phyloP scores from a whole-genome alignment of 2,113 vertebrate genomes.

The Hylia prasina region DNA sequence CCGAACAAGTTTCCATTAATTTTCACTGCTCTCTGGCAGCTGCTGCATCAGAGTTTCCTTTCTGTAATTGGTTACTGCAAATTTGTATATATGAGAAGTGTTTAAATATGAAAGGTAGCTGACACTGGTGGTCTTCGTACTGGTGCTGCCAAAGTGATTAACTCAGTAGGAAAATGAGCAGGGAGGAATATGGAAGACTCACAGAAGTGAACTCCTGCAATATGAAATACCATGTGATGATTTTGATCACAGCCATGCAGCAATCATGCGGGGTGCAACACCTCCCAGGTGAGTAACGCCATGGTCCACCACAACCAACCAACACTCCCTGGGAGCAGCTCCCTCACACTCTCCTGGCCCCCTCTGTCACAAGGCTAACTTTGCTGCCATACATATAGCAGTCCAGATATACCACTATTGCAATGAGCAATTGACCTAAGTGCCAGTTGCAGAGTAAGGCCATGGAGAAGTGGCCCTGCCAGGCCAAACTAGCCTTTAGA shows the following conservation, averaged over 20 bases:
- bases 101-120: background rate
- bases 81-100: background rate
- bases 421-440: background rate
- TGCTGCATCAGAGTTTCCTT: conserved; percentile 20
- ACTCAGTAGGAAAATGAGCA: background rate
- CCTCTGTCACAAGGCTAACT: background rate
- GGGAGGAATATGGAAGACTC: background rate
- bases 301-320: background rate
- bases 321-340: background rate
- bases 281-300: fast-evolving
- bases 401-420: background rate
- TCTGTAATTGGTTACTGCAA: background rate
- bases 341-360: background rate
- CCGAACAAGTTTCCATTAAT: conserved; percentile 27
- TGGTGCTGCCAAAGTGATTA: background rate
- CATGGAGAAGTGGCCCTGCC: background rate
- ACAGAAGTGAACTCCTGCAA: background rate
- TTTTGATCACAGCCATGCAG: background rate
- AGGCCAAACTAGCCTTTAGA: background rate
- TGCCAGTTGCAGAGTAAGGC: background rate
- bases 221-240: background rate
- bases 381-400: background rate
- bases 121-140: background rate
- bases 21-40: conserved; percentile 23
- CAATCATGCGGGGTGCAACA: fast-evolving